Percentiles rank a stretch among this genome's conserved stretches.
Evolutionary conservation across 1,140 invertebrate genomes (phyloP).

Genomic region (Dreissena rostriformis): DNA sequence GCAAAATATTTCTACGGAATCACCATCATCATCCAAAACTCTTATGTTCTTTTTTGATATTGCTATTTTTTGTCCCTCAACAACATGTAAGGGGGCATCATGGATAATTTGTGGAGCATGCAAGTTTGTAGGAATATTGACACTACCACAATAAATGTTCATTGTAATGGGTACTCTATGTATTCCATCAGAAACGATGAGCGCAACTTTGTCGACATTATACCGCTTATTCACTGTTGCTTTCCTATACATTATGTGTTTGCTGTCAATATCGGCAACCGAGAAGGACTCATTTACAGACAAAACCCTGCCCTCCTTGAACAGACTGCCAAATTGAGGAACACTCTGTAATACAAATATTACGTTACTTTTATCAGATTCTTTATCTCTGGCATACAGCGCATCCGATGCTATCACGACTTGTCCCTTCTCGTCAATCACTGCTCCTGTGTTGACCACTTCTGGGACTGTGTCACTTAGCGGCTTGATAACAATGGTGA

Average conservation of each 20-base stretch:
- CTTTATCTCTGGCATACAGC: conserved; percentile 77
- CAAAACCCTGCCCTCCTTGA: conserved; percentile 64
- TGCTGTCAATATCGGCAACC: conserved; percentile 70
- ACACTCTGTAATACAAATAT: conserved; percentile 70
- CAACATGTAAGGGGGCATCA: conserved; percentile 71
- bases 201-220: conserved; percentile 73
- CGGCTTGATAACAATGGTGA: conserved; percentile 78
- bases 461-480: conserved; percentile 80
- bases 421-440: conserved; percentile 76
- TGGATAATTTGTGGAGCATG: conserved; percentile 68
- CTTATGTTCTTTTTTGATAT: conserved; percentile 76
- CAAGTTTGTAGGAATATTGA: conserved; percentile 79
- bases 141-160: conserved; percentile 73
- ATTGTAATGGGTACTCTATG: conserved; percentile 79
- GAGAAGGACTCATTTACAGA: conserved; percentile 76
- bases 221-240: conserved; percentile 68
- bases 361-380: conserved; percentile 74
- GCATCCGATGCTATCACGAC: conserved; percentile 72
- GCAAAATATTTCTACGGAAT: conserved; percentile 79
- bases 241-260: conserved; percentile 78
- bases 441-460: conserved; percentile 75
- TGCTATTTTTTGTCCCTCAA: conserved; percentile 77
- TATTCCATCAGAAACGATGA: conserved; percentile 81
- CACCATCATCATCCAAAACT: conserved; percentile 77
- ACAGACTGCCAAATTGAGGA: conserved; percentile 74